Evolutionary conservation across 2,888 invertebrate species (phyloP), one percentile per base, ranked within the genome.

Genomic region (Panorpa germanica): DNA sequence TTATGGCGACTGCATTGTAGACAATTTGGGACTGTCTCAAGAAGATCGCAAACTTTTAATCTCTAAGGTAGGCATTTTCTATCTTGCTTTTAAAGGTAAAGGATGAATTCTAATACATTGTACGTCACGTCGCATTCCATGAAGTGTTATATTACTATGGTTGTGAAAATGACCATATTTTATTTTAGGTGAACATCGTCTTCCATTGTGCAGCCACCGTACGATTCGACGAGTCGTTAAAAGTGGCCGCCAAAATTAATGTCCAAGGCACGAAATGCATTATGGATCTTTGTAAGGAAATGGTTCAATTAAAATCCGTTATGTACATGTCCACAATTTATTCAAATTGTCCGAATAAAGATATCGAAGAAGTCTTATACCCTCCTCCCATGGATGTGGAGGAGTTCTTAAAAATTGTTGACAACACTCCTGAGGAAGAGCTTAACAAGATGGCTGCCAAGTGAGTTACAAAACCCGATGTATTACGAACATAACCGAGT

Each of bases 151-250:
- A n/a, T n/a, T n/a, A n/a, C n/a, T n/a, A n/a, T n/a, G n/a, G n/a
- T n/a, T n/a, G n/a, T n/a, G n/a, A n/a, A n/a, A n/a, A n/a, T n/a
- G n/a, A 37, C 10, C n/a, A 12, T 15, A 20, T 7, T 8, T 8
- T 20, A 8, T 20, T n/a, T n/a, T 18, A 43, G 43, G 40, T 38
- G 8, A 33, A 39, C 22, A 50, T 66, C 27, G 59, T 67, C 4
- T 65, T 65, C 39, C 65, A 67, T 39, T 58, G 61, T 32, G 66
- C 65, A 2, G 66, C 65, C 0, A 66, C 65, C 1, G 61, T 65
- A 2, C 48, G 61, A 31, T 82, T 82, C 46, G 76, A 80, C 47
- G 81, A 82, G 47, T 70, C 70, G 37, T 55, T 82, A 9, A 70
- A 70, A 53, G 50, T 66, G 4, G 75, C 81, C 1, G 63, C 74